Conservation (phyloP, 2,113 vertebrate species). For the Pampusana beccarii region DNA sequence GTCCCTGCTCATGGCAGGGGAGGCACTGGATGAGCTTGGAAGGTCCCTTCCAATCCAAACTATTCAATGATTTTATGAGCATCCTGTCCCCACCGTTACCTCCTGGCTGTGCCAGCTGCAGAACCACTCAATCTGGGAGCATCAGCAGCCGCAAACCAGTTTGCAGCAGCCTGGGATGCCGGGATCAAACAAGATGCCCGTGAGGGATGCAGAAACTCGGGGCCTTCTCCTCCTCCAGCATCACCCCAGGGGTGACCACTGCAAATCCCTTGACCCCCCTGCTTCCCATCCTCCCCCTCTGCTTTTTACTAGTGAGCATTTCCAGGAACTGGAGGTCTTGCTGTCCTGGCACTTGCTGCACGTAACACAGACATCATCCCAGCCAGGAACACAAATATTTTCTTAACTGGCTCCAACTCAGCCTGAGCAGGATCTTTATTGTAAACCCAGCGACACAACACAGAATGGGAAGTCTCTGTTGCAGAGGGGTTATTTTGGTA, state of each 20-base stretch:
- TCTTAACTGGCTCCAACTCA: background rate
- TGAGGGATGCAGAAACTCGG: background rate
- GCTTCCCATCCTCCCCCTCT: fast-evolving
- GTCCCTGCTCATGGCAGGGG: too few species aligned
- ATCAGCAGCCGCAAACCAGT: fast-evolving
- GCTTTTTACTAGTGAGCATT: background rate
- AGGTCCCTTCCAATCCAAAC: too few species aligned
- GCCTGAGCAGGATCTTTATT: background rate
- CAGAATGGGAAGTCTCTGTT: background rate
- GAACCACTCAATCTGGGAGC: background rate
- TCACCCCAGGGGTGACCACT: background rate
- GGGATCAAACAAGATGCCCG: background rate
- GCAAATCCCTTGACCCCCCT: background rate
- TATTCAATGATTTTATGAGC: background rate
- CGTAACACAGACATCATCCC: background rate
- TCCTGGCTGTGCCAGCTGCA: background rate
- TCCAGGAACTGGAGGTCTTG: background rate
- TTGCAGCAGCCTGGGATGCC: fast-evolving
- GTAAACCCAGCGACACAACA: background rate
- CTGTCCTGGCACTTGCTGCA: background rate
- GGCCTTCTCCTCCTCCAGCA: background rate
- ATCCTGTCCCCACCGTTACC: background rate
- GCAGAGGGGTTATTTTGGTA: background rate
- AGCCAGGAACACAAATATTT: constrained; percentile 43
- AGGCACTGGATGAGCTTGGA: too few species aligned